phyloP scores from a whole-genome alignment of 2,797 vertebrate genomes.

The Holocentrus rufus region DNA sequence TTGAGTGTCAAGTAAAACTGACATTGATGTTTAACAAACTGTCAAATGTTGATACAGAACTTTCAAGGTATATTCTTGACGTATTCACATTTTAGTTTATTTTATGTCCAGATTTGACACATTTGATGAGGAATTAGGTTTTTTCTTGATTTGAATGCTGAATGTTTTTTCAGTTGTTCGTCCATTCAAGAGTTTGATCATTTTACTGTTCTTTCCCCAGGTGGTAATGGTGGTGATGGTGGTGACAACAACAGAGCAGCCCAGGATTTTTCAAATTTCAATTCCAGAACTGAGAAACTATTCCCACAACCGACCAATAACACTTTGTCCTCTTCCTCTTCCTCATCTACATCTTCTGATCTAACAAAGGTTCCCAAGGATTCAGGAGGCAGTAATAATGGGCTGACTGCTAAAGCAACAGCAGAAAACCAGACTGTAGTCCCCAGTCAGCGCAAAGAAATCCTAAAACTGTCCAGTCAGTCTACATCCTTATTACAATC shows the following conservation, averaged over 20 bases:
- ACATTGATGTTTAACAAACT: too few species aligned
- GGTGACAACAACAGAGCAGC: not conserved
- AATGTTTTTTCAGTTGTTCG: too few species aligned
- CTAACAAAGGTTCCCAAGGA: not conserved
- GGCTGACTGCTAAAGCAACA: not conserved
- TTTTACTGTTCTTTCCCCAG: conserved; percentile 32
- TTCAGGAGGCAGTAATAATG: not conserved
- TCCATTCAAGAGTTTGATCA: not conserved
- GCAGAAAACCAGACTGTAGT: not conserved
- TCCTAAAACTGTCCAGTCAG: not conserved
- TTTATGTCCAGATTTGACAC: too few species aligned
- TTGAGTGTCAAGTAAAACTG: too few species aligned
- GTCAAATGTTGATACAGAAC: too few species aligned
- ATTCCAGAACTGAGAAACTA: not conserved
- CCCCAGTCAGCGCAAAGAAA: not conserved
- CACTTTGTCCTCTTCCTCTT: not conserved
- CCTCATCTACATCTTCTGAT: not conserved
- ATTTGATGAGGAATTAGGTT: too few species aligned
- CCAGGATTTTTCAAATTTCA: not conserved
- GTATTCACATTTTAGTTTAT: too few species aligned
- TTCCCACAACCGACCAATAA: not conserved
- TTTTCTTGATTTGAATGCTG: not conserved
- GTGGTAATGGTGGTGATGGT: not conserved
- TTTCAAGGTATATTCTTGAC: too few species aligned
- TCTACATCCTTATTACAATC: conserved; percentile 8